Base-by-base conservation (phyloP, 2,888 invertebrate species). In the Archips xylosteana region DNA sequence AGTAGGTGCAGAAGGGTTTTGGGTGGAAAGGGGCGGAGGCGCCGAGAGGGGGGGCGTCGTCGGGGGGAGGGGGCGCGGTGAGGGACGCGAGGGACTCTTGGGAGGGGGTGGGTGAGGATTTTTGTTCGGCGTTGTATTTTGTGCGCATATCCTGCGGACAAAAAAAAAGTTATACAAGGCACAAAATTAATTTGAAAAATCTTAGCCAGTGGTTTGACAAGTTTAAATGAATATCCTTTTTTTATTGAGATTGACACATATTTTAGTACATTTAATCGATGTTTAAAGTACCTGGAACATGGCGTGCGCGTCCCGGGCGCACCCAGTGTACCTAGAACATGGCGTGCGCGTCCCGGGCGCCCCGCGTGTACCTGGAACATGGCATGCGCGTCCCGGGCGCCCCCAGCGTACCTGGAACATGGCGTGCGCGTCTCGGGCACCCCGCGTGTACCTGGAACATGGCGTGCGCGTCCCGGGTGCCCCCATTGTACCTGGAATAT, bases 51-150 rank as follows among this genome's bases (percentile, higher is more conserved):
- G 95, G 92, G 47, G 95, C 94, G 13, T 95, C 92, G 8, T 96
- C 95, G 98, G 95, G 94, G 69, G 95, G 92, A 6, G 96, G 95
- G 63, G 89, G 84, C 0, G 88, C 83, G 4, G 88, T 79, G 1
- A 89, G 85, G 0, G 98, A 97, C 0, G 97, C 97, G 15, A 98
- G 94, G 0, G 98, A 98, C 91, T 99, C 98, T 87, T 98, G 98
- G 0, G 98, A 98, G 0, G 98, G 98, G 0, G 98, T 98, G 0
- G 99, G 99, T 0, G 98, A 98, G 6, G 98, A 97, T 87, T 98
- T 98, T 83, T 95, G 95, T 87, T 98, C 98, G 0, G 97, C 97
- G 88, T 98, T 97, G 90, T 98, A 98, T 89, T 98, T 98, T n/a
- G 97, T 98, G 78, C 99, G 95, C 97, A 99, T 98, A 85, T 99